phyloP scores from a whole-genome alignment of 2,888 invertebrate genomes.

The Mythimna lalbum region DNA sequence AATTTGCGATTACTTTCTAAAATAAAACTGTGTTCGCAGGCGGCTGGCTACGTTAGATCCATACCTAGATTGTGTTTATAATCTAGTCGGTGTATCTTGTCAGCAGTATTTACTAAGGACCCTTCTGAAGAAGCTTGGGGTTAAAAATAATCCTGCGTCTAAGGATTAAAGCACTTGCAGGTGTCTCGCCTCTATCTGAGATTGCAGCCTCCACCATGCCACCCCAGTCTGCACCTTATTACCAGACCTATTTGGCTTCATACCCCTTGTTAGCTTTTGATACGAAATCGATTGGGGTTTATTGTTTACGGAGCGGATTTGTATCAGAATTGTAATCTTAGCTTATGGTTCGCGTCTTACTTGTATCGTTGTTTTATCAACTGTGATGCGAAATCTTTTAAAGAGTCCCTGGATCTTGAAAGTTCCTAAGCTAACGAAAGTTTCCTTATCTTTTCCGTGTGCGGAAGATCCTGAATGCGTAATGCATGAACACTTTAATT shows the following conservation, averaged over 20 bases:
- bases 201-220: constrained; percentile 58
- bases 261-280: constrained; percentile 57
- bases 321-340: constrained; percentile 80
- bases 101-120: constrained; percentile 73
- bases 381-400: constrained; percentile 28
- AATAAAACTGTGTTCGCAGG: constrained; percentile 62
- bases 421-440: constrained; percentile 22
- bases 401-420: constrained; percentile 1
- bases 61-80: constrained; percentile 66
- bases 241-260: constrained; percentile 52
- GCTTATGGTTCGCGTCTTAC: constrained; percentile 56
- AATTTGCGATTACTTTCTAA: constrained; percentile 68
- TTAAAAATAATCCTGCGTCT: constrained; percentile 81
- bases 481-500: constrained; percentile 64
- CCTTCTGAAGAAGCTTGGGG: constrained; percentile 70
- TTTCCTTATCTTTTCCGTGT: constrained; percentile 32
- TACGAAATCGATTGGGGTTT: constrained; percentile 77
- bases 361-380: constrained; percentile 40
- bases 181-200: constrained; percentile 76
- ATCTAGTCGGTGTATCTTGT: constrained; percentile 72
- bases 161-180: constrained; percentile 77
- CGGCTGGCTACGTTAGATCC: constrained; percentile 62
- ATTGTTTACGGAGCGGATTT: constrained; percentile 81
- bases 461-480: constrained; percentile 27
- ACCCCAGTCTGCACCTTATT: constrained; percentile 65